These are phyloP conservation scores for Semicossyphus pulcher DNA, from an alignment of 2,113 vertebrate genomes.

Conservation along the genomic window DNA sequence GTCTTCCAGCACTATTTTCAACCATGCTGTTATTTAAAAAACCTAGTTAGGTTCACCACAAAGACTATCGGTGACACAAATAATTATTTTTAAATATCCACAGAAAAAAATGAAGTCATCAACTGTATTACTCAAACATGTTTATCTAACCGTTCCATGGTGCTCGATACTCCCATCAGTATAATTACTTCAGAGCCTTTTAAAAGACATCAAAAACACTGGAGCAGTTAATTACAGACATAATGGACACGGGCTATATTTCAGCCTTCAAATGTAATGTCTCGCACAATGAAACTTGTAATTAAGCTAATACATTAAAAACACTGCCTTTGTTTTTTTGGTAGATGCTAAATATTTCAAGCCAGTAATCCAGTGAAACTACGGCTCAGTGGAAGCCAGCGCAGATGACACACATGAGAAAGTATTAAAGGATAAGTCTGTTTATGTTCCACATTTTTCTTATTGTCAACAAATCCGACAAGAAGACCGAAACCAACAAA, in stretches of 20 bases:
- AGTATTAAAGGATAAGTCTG: constrained; percentile 20
- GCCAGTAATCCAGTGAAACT: constrained; percentile 9
- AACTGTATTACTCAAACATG: background rate
- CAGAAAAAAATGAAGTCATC: background rate
- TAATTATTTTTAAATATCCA: too few species aligned
- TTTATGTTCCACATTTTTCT: background rate
- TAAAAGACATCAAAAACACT: constrained; percentile 8
- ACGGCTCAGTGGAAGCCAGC: background rate
- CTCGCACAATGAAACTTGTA: constrained; percentile 9
- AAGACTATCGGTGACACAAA: too few species aligned
- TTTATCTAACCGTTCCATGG: background rate
- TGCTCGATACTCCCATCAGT: background rate
- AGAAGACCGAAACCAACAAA: constrained; percentile 12
- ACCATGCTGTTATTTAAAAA: too few species aligned
- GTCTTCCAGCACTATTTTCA: too few species aligned
- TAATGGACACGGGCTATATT: constrained; percentile 32
- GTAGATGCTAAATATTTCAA: constrained; percentile 10
- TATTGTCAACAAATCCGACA: too few species aligned
- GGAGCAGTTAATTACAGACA: constrained; percentile 14
- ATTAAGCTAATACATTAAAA: constrained; percentile 36
- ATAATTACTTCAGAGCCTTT: constrained; percentile 27
- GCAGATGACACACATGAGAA: background rate
- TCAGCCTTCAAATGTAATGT: constrained; percentile 31
- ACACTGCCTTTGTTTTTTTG: constrained; percentile 22
- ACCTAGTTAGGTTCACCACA: too few species aligned